Evolutionary conservation across 2,113 vertebrate species (phyloP).

Genomic region (Alligator sinensis): DNA sequence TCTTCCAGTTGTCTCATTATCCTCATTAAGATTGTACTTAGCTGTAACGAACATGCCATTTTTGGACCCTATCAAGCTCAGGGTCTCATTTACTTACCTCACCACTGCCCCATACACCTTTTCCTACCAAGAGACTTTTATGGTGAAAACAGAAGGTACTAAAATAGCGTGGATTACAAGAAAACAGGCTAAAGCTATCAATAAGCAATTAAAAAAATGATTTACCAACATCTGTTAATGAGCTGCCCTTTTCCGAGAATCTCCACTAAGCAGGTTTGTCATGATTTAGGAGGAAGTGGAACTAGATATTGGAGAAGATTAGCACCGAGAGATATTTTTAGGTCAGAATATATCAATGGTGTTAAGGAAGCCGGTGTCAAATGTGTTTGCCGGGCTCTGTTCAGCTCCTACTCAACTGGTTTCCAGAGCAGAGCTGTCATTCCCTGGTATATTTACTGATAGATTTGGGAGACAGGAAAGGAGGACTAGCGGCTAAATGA

Average conservation of each 20-base stretch:
- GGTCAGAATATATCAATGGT: not conserved
- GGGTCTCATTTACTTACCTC: not conserved
- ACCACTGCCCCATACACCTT: not conserved
- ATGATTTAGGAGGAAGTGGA: not conserved
- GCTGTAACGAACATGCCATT: not conserved
- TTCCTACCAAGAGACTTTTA: not conserved
- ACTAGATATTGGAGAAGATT: not conserved
- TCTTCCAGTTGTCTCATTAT: not conserved
- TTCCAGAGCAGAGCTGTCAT: not conserved
- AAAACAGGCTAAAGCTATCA: slow-evolving; percentile 35
- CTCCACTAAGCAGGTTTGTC: not conserved
- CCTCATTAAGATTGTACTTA: not conserved
- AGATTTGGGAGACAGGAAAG: too few relatives aligned
- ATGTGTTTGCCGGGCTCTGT: not conserved
- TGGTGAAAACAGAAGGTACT: slow-evolving; percentile 28
- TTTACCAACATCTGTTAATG: slow-evolving; percentile 25
- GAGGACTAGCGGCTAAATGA: too few relatives aligned
- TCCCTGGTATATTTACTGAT: not conserved
- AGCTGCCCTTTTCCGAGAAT: slow-evolving; percentile 5
- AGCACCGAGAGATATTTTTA: not conserved
- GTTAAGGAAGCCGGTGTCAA: not conserved
- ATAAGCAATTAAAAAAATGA: slow-evolving; percentile 44
- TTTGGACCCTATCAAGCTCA: not conserved
- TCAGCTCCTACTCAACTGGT: not conserved
- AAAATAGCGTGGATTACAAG: not conserved